Evolutionary conservation across 1,140 invertebrate species (phyloP).

Genomic region (Drosophila neocordata): DNA sequence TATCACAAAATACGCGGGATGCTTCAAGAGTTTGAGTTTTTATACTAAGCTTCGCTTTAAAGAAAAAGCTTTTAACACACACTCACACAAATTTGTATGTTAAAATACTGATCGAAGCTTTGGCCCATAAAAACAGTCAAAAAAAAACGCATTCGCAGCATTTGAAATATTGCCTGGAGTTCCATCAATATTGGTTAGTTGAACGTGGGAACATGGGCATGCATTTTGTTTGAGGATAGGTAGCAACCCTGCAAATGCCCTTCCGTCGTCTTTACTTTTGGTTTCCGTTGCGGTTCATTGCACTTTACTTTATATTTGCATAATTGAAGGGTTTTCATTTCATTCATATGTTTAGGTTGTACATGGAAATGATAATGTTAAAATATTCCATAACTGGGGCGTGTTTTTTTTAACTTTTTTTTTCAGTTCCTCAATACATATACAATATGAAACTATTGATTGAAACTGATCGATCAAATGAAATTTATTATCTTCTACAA

Average conservation of each 20-base stretch:
- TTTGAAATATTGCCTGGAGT: background rate
- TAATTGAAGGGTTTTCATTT: conserved; percentile 44
- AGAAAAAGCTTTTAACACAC: conserved; percentile 48
- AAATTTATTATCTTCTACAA: no score
- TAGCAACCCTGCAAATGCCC: conserved; percentile 60
- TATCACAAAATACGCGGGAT: conserved; percentile 73
- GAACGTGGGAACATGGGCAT: conserved; percentile 1
- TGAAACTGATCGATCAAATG: background rate
- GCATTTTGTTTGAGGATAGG: background rate
- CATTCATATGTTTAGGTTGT: conserved; percentile 9
- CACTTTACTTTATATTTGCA: conserved; percentile 31
- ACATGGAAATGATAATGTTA: conserved; percentile 16
- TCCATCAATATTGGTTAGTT: background rate
- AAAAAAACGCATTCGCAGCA: conserved; percentile 18
- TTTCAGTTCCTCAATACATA: conserved; percentile 14
- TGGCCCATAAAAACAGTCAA: conserved; percentile 43
- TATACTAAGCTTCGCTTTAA: conserved; percentile 61
- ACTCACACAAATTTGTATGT: background rate
- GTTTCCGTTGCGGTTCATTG: conserved; percentile 57
- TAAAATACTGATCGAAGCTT: conserved; percentile 33
- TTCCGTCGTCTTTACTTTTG: conserved; percentile 23
- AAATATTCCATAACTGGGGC: conserved; percentile 9
- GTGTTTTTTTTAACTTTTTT: conserved; percentile 3
- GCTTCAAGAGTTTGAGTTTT: conserved; percentile 55
- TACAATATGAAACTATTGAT: no score